Conservation (phyloP, 2,888 invertebrate species). For the Lasioglossum figueresi region DNA sequence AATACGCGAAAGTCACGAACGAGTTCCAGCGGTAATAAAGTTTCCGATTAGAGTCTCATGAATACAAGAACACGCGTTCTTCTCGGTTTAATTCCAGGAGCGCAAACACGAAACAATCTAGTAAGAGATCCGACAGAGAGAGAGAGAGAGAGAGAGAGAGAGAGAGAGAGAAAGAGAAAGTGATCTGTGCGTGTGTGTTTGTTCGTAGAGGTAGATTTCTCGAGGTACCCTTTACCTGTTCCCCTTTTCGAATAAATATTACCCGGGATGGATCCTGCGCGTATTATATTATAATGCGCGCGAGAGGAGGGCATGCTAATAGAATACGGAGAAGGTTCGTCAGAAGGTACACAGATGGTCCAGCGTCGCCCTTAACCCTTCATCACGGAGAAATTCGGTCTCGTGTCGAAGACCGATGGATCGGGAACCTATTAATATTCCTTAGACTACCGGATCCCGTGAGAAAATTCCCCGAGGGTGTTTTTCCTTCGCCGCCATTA, state of each 20-base stretch:
- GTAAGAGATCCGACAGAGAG: background rate
- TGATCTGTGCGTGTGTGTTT: background rate
- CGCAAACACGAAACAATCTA: constrained; percentile 15
- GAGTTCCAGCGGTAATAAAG: background rate
- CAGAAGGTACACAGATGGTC: constrained; percentile 73
- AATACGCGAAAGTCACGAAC: background rate
- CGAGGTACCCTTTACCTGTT: constrained; percentile 51
- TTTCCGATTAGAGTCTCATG: constrained; percentile 15
- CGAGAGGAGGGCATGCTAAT: constrained; percentile 74
- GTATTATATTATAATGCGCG: constrained; percentile 77
- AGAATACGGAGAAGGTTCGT: constrained; percentile 66
- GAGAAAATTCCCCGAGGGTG: constrained; percentile 68
- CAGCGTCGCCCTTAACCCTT: constrained; percentile 65
- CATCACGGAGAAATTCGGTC: constrained; percentile 63
- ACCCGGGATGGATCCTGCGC: constrained; percentile 70
- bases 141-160: background rate
- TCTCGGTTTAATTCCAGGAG: background rate
- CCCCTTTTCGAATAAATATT: constrained; percentile 74
- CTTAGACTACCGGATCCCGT: constrained; percentile 71
- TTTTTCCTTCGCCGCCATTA: constrained; percentile 72
- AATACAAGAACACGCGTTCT: constrained; percentile 11
- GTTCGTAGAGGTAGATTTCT: constrained; percentile 30
- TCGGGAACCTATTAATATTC: constrained; percentile 75
- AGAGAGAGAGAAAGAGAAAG: background rate
- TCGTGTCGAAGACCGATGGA: constrained; percentile 66